Evolutionary conservation across 2,888 invertebrate genomes (phyloP).

Genomic region (Euphydryas editha): DNA sequence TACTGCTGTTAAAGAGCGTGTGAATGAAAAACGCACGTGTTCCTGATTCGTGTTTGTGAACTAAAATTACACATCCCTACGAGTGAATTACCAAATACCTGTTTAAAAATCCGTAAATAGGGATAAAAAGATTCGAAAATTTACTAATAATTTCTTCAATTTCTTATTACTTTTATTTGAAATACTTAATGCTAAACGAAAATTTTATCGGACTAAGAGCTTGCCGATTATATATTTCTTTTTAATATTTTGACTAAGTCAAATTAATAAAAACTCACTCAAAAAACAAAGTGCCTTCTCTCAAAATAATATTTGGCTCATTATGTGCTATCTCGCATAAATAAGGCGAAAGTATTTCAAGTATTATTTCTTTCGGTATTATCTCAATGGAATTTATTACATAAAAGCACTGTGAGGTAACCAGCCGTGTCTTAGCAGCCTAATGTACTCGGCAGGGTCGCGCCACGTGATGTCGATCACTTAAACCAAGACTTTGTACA

Average conservation of each 20-base stretch:
- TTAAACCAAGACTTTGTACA: slow-evolving; percentile 10
- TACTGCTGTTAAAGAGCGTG: too few relatives aligned
- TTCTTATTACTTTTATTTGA: too few relatives aligned
- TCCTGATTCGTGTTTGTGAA: too few relatives aligned
- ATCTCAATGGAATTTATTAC: slow-evolving; percentile 21
- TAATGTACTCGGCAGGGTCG: slow-evolving; percentile 39
- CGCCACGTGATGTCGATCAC: slow-evolving; percentile 27
- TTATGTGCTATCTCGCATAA: neutral
- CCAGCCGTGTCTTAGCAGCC: slow-evolving; percentile 39
- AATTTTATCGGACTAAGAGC: neutral
- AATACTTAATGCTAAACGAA: too few relatives aligned
- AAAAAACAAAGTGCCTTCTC: neutral
- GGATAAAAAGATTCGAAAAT: too few relatives aligned
- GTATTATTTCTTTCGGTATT: neutral
- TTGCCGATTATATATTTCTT: neutral
- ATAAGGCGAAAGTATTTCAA: neutral
- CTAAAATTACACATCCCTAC: too few relatives aligned
- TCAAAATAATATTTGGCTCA: neutral
- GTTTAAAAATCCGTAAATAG: too few relatives aligned
- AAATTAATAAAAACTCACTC: neutral
- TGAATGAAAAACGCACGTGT: too few relatives aligned
- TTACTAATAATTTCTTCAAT: too few relatives aligned
- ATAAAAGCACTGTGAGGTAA: slow-evolving; percentile 35
- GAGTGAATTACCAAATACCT: too few relatives aligned
- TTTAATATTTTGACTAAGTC: neutral